Conservation (phyloP, 2,888 invertebrate genomes). For the Julus scanicus region DNA sequence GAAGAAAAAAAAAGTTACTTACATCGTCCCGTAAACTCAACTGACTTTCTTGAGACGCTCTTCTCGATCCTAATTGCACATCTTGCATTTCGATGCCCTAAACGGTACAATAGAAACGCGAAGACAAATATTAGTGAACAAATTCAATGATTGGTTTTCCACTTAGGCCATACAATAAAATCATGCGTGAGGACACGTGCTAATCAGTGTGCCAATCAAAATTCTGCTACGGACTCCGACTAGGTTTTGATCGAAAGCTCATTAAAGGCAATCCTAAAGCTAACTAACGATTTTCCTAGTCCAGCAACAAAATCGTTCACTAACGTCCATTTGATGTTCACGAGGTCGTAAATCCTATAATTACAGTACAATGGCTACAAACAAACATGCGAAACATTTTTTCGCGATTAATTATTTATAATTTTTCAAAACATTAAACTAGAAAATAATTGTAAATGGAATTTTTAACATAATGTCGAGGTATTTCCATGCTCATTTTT, state of each 20-base stretch:
- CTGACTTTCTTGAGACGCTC: slow-evolving; percentile 60
- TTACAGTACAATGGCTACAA: no score
- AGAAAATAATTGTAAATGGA: no score
- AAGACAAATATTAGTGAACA: neutral
- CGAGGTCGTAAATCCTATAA: no score
- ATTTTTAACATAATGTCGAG: no score
- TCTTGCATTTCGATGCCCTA: slow-evolving; percentile 86
- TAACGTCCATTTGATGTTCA: no score
- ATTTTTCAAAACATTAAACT: no score
- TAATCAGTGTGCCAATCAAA: slow-evolving; percentile 21
- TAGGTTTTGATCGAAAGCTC: neutral
- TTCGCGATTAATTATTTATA: no score
- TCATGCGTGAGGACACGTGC: slow-evolving; percentile 47
- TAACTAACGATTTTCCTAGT: neutral
- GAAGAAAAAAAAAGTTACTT: slow-evolving; percentile 20
- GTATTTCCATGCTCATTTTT: no score
- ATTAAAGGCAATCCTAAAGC: neutral
- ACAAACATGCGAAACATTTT: no score
- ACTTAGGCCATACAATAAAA: slow-evolving; percentile 20
- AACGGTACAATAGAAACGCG: slow-evolving; percentile 59
- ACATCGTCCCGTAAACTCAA: slow-evolving; percentile 57
- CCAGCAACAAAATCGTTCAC: no score
- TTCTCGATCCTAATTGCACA: slow-evolving; percentile 65
- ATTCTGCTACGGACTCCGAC: neutral
- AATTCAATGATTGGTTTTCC: neutral